Conservation (phyloP, 2,113 vertebrate genomes). For the Caloenas nicobarica region DNA sequence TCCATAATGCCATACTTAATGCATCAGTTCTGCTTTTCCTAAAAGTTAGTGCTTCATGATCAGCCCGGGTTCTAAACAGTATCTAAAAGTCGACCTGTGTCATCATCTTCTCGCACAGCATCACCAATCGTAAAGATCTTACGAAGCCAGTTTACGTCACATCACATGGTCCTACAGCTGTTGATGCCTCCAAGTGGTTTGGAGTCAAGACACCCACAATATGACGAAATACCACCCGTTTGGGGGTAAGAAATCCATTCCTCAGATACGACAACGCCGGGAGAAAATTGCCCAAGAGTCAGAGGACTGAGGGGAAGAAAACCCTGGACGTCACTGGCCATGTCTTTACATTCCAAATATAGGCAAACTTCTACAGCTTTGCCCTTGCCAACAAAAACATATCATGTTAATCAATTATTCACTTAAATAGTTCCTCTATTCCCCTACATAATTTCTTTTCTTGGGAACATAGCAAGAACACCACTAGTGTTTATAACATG, state of each 20-base stretch:
- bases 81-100: neutral
- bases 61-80: neutral
- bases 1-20: neutral
- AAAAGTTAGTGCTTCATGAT: neutral
- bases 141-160: neutral
- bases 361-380: neutral
- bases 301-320: neutral
- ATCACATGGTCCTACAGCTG: neutral
- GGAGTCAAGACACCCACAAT: neutral
- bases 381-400: neutral
- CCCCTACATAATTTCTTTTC: neutral
- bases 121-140: neutral
- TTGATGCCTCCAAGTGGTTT: neutral
- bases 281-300: neutral
- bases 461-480: neutral
- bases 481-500: neutral
- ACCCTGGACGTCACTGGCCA: neutral
- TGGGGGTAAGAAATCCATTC: neutral
- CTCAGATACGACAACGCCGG: neutral
- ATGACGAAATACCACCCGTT: neutral
- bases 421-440: neutral
- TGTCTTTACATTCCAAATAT: neutral
- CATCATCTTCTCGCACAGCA: neutral
- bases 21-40: neutral
- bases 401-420: neutral